Evolutionary conservation across 2,113 vertebrate genomes (phyloP), one percentile per base, ranked within the genome.

Genomic region (Neogale vison): DNA sequence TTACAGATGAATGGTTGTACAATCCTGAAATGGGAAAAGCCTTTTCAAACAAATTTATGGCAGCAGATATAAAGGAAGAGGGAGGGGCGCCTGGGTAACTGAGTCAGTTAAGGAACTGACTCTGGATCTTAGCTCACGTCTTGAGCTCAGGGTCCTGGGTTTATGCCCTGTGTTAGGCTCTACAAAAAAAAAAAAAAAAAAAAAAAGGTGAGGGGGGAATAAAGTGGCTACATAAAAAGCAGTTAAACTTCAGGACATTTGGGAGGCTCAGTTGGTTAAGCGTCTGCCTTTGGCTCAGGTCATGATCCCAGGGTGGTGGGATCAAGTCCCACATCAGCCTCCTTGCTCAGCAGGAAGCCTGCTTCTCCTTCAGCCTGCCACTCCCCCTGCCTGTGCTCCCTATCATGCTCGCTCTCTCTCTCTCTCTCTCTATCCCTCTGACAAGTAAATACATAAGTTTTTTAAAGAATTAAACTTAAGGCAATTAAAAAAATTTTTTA

Each of bases 21-120:
- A 65, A 77, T 52, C 17, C 57, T 91, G 67, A 93, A 89, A 71
- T 80, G 63, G 31, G 42, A 92, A 93, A 82, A 69, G 24, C 45
- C 65, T 85, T 96, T 96, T 79, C 52, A 95, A 93, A 93, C 26
- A 85, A 82, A 55, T 88, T 36, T 52, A 63, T 36, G 79, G 63
- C 93, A 29, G n/a, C 15, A 90, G 59, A 96, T 39, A 88, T 7
- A 90, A 87, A 92, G 39, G 26, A 69, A 72, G 45, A 93, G 18
- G 11, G 18, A 36, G 34, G 34, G 67, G 67, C 18, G 4, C 34
- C 34, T 36, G 34, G 34, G 67, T 69, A 34, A 4, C 67, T 36
- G 15, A 69, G 67, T 69, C 67, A 21, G n/a, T 69, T 69, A 69
- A 69, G n/a, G 17, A 9, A 36, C 34, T 1, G 18, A 36, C 34